Evolutionary conservation across 2,113 vertebrate species (phyloP), one percentile per base, ranked within the genome.

Genomic region (Excalfactoria chinensis): DNA sequence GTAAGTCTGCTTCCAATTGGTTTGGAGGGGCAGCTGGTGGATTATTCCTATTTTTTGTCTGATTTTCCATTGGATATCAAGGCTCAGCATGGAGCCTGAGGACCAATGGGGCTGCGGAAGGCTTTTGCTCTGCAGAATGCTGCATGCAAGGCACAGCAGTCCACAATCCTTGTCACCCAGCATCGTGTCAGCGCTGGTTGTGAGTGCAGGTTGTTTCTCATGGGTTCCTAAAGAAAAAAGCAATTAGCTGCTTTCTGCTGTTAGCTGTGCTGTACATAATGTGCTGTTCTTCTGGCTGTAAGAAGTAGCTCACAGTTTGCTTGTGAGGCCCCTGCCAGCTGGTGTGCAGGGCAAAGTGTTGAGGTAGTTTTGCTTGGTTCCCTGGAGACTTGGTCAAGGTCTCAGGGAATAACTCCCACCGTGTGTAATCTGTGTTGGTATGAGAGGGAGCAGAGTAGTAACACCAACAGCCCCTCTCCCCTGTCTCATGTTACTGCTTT

Each of bases 1-100:
- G 99, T 99, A 97, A 99, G 99, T 98, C 88, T 8, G 58, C 93
- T 94, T 92, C 86, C 88, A 86, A 90, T 94, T 96, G 88, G 91
- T 87, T 69, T 72, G 46, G 81, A 70, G 90, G 95, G 87, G 64
- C 6, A 3, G 73, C 32, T 0, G 26, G 56, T 46, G 69, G 89
- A 91, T 88, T 89, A 66, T 71, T 48, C 28, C 48, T 67, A 6
- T 62, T 55, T 34, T 72, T 87, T 85, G 9, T 22, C 82, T 28
- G 63, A 83, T 91, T 96, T 90, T 90, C 84, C 46, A 82, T 93
- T 96, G 93, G 87, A 84, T 86, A 78, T 72, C 30, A 69, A 72
- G 71, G 82, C 41, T 64, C 59, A 56, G 68, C 15, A 60, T 26
- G n/a, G 71, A 80, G 79, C 78, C 30, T 6, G 48, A 93, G 89